Conservation (phyloP, 2,113 vertebrate genomes). For the Ciconia stormi region DNA sequence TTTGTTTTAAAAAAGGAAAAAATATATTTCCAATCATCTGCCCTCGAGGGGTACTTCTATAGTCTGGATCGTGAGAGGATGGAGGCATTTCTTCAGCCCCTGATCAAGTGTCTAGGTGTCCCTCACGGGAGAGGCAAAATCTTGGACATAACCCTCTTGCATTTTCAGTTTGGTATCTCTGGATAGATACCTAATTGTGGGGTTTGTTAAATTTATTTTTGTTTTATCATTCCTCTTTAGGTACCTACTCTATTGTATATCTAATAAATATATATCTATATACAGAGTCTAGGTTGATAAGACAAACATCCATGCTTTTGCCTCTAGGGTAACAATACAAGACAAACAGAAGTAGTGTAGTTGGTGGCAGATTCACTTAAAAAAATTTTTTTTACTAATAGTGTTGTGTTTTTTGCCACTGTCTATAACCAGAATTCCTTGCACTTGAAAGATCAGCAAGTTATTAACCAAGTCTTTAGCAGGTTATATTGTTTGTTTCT, state of each 20-base stretch:
- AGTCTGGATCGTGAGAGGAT: neutral
- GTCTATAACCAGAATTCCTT: neutral
- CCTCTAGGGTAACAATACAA: neutral
- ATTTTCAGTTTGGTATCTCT: neutral
- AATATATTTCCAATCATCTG: neutral
- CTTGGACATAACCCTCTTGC: neutral
- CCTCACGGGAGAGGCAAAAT: neutral
- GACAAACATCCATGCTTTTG: neutral
- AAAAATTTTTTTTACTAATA: neutral
- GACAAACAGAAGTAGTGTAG: neutral
- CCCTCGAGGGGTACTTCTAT: neutral
- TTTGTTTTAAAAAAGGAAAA: neutral
- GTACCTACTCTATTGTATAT: neutral
- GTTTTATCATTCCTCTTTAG: neutral
- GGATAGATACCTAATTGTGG: neutral
- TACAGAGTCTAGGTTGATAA: neutral
- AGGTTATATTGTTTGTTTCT: neutral
- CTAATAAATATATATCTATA: neutral
- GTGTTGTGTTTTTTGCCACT: neutral
- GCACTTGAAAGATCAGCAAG: neutral
- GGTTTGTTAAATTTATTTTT: neutral
- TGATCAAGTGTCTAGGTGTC: neutral
- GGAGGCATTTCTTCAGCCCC: neutral
- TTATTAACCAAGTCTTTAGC: neutral
- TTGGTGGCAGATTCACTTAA: neutral